These are phyloP conservation scores for Elgaria multicarinata DNA, from an alignment of 2,113 vertebrate species.

Conservation along the genomic window DNA sequence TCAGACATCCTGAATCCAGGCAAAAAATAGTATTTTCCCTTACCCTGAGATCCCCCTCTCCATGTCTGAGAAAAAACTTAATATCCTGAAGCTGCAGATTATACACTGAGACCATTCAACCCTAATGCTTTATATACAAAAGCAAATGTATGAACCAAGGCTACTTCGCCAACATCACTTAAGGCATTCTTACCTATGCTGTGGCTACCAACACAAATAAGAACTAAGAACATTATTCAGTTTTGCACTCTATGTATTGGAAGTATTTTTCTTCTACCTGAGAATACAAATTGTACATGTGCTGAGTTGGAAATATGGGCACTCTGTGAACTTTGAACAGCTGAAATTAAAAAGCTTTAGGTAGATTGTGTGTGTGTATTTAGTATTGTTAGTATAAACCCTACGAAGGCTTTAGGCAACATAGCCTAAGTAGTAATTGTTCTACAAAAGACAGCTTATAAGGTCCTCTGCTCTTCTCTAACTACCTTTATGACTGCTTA, in stretches of 20 bases:
- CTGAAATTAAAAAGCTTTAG: fast-evolving
- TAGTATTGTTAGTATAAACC: conserved; percentile 7
- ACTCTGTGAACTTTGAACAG: fast-evolving
- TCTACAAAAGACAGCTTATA: conserved; percentile 76
- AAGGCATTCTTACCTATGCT: no score
- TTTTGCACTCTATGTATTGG: neutral
- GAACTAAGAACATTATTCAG: no score
- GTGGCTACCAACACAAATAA: no score
- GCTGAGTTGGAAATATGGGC: neutral
- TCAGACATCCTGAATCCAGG: no score
- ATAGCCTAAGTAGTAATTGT: conserved; percentile 69
- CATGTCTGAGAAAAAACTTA: no score
- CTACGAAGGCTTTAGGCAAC: conserved; percentile 57
- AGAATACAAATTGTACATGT: no score
- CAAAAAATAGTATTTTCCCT: no score
- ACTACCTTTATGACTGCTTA: conserved; percentile 73
- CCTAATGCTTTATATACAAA: neutral
- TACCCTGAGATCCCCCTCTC: no score
- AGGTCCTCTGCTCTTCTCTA: conserved; percentile 68
- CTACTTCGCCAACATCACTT: no score
- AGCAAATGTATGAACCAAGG: fast-evolving
- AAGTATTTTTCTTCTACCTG: neutral
- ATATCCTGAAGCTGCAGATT: no score
- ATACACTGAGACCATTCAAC: neutral
- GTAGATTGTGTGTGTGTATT: fast-evolving